phyloP scores from a whole-genome alignment of 2,113 vertebrate genomes.

The Gymnobelideus leadbeateri region DNA sequence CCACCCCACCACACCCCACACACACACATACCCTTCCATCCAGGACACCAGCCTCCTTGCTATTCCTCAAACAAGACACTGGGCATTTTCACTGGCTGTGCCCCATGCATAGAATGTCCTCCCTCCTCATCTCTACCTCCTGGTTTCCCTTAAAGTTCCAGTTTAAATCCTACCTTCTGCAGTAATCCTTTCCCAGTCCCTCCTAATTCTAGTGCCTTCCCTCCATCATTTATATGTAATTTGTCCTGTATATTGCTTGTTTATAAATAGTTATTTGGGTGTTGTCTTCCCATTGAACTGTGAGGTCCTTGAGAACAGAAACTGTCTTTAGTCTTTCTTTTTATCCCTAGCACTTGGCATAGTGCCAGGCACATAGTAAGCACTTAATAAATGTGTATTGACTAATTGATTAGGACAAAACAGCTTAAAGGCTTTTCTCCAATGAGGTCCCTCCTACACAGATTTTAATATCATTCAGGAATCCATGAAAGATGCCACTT shows the following conservation, averaged over 20 bases:
- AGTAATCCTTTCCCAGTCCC: neutral
- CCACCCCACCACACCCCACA: too few species aligned
- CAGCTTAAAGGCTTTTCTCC: neutral
- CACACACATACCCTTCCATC: too few species aligned
- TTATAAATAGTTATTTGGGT: neutral
- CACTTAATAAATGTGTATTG: neutral
- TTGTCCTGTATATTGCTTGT: neutral
- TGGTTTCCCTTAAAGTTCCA: neutral
- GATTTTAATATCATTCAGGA: neutral
- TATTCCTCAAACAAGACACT: neutral
- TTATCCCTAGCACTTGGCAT: neutral
- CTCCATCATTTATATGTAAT: neutral
- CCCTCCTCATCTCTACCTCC: neutral
- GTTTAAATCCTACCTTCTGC: neutral
- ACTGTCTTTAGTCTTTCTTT: neutral
- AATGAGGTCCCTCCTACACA: neutral
- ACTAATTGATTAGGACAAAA: neutral
- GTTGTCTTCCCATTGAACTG: neutral
- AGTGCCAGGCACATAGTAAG: neutral
- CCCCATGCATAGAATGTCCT: too few species aligned
- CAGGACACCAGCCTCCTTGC: too few species aligned
- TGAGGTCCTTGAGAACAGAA: neutral
- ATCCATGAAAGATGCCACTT: neutral
- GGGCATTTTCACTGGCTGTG: neutral
- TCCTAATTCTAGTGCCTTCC: neutral